phyloP scores from a whole-genome alignment of 2,113 vertebrate species.

The Microcebus jonahi region DNA sequence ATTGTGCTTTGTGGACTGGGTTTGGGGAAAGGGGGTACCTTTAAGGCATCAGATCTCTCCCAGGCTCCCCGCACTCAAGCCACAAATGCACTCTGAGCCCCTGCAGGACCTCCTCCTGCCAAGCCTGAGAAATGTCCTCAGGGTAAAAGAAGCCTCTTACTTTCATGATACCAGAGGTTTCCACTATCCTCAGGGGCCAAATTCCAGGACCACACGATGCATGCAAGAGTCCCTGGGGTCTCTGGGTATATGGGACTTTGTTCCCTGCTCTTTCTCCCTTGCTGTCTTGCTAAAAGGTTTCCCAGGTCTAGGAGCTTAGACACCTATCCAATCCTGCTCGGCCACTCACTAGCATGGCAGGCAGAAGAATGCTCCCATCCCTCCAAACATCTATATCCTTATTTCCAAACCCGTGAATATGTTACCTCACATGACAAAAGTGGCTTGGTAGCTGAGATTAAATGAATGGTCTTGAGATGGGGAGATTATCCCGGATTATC shows the following conservation, averaged over 20 bases:
- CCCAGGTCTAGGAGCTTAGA: neutral
- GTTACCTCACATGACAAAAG: neutral
- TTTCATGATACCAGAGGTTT: neutral
- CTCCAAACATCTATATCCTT: neutral
- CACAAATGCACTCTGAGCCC: neutral
- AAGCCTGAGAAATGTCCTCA: neutral
- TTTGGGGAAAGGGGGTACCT: neutral
- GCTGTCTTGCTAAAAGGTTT: neutral
- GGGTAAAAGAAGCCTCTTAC: neutral
- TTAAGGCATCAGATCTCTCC: neutral
- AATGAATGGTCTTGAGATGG: neutral
- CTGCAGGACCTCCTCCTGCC: neutral
- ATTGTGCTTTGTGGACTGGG: neutral
- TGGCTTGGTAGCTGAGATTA: neutral
- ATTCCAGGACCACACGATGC: neutral
- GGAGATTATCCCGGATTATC: neutral
- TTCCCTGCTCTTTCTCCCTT: neutral
- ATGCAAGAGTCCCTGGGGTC: neutral
- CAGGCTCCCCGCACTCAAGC: neutral
- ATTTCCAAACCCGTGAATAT: neutral
- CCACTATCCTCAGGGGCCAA: neutral
- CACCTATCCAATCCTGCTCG: neutral
- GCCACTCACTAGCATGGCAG: neutral
- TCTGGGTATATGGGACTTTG: neutral
- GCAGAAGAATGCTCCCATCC: neutral